Base-by-base conservation (phyloP, 2,888 invertebrate species). In the Diarsia brunnea region DNA sequence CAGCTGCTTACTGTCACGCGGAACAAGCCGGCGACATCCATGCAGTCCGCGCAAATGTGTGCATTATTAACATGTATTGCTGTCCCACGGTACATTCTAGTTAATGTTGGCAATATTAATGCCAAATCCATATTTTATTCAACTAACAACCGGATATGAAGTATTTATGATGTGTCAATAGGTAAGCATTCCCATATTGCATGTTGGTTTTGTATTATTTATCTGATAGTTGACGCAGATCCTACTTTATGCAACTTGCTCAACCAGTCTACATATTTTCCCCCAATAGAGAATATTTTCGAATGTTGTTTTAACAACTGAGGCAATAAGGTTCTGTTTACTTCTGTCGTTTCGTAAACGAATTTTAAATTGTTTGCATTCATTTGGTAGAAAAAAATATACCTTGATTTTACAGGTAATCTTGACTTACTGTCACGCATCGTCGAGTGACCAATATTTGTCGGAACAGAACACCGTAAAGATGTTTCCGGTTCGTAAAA, bases 391-490 rank as follows among this genome's bases (percentile, higher is more conserved):
- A 69, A 82, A 82, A 72, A 70, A 70, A 67, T 43, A 60, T 55
- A 63, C 69, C 63, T 76, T 77, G 82, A 78, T 84, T 84, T 85
- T 84, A 85, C 84, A 87, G 82, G 89, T 91, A 92, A 91, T 92
- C 91, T 88, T 90, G 90, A 89, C 90, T 91, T 92, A 92, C 86
- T 90, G 94, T 91, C 93, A 93, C 93, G 95, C 95, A 93, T 95
- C 94, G 92, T 94, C 91, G 95, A 95, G 94, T 93, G 94, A 88
- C 93, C 94, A 96, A 96, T 96, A 95, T 96, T 96, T 96, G 94
- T 92, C 88, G 92, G 94, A 95, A 95, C 89, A 91, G 93, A 93
- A 94, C 93, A 94, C 95, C 93, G 92, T 93, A 92, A 93, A 95
- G 94, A 95, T 93, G 95, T 95, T 95, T 96, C 96, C 96, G 95